Conservation (phyloP, 2,888 invertebrate species). For the Furcula furcula region DNA sequence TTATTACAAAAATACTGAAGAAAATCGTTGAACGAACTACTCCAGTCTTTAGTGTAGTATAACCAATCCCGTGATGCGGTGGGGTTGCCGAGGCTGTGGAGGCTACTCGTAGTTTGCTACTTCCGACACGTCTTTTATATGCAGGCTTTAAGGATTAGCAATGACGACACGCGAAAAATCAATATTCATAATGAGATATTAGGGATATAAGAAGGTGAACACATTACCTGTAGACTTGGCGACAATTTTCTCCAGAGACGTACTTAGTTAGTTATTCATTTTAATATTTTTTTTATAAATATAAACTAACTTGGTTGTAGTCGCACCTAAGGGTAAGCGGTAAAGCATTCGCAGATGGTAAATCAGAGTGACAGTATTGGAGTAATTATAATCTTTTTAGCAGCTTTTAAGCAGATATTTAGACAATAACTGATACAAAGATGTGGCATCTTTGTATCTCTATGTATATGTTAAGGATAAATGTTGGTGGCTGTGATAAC, state of each 20-base stretch:
- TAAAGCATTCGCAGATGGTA: too few species aligned
- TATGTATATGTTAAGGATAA: too few species aligned
- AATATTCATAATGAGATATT: constrained; percentile 79
- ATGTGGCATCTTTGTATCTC: too few species aligned
- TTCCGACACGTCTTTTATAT: constrained; percentile 60
- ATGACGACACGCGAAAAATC: constrained; percentile 63
- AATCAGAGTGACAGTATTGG: too few species aligned
- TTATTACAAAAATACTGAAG: constrained; percentile 79
- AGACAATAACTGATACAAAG: too few species aligned
- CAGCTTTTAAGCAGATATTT: too few species aligned
- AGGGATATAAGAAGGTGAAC: constrained; percentile 65
- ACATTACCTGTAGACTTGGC: constrained; percentile 42
- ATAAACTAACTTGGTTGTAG: too few species aligned
- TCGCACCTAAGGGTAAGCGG: too few species aligned
- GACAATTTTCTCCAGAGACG: constrained; percentile 40
- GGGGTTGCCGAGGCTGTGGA: constrained; percentile 65
- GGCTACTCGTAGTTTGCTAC: constrained; percentile 59
- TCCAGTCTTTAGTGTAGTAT: constrained; percentile 73
- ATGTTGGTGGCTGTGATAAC: too few species aligned
- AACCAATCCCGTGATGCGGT: constrained; percentile 67
- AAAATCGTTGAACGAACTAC: constrained; percentile 81
- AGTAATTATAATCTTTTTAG: too few species aligned
- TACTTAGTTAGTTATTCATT: not conserved
- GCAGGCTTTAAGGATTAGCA: constrained; percentile 53
- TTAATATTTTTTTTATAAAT: too few species aligned